Percentiles rank a stretch among this genome's conserved stretches.
Evolutionary conservation across 2,113 vertebrate species (phyloP).

Genomic region (Acanthochromis polyacanthus): DNA sequence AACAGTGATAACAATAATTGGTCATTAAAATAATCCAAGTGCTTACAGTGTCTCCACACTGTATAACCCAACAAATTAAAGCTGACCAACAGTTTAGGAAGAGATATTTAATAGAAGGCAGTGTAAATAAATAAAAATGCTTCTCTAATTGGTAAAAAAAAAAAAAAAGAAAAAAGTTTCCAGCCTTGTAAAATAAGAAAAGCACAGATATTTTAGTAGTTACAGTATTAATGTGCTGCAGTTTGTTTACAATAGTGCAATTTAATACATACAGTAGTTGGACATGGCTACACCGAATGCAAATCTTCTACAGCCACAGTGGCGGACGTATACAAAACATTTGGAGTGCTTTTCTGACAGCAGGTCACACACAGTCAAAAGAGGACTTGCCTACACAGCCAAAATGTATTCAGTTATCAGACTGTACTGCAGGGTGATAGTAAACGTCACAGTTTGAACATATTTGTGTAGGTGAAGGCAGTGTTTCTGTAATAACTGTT

Average conservation of each 20-base stretch:
- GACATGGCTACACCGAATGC: slow-evolving; percentile 56
- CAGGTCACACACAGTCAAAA: slow-evolving; percentile 19
- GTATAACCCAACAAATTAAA: slow-evolving; percentile 22
- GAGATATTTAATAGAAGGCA: slow-evolving; percentile 83
- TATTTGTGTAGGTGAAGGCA: slow-evolving; percentile 45
- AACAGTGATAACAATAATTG: not conserved
- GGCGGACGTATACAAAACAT: slow-evolving; percentile 29
- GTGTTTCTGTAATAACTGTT: slow-evolving; percentile 52
- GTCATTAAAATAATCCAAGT: not conserved
- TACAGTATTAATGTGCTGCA: slow-evolving; percentile 77
- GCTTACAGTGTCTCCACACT: not conserved
- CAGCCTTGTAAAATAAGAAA: slow-evolving; percentile 71
- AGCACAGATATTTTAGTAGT: slow-evolving; percentile 57
- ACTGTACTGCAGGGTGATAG: slow-evolving; percentile 15
- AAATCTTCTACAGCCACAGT: slow-evolving; percentile 34
- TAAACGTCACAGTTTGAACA: slow-evolving; percentile 45
- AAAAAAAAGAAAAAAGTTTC: slow-evolving; percentile 71
- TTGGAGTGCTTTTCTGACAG: slow-evolving; percentile 45
- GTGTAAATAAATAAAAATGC: slow-evolving; percentile 78
- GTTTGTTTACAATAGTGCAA: slow-evolving; percentile 81
- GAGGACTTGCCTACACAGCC: slow-evolving; percentile 16
- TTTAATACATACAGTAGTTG: slow-evolving; percentile 77
- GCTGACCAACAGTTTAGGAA: slow-evolving; percentile 41
- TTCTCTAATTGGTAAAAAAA: slow-evolving; percentile 71
- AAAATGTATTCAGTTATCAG: slow-evolving; percentile 23